Conservation (phyloP, 1,140 invertebrate genomes). For the Euglossa dilemma region DNA sequence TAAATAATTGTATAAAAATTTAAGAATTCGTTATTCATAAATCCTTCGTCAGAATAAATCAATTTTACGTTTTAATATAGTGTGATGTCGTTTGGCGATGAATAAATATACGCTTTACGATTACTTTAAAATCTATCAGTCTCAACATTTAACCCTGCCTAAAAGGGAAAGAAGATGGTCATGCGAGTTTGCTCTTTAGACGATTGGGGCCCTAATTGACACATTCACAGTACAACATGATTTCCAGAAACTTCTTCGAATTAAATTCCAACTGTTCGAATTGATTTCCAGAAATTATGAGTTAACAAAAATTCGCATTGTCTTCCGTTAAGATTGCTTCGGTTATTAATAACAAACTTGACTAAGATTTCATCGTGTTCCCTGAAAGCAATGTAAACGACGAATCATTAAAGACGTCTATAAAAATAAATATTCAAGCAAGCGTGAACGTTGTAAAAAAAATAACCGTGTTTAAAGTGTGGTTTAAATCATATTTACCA, state of each 20-base stretch:
- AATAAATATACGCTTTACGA: slow-evolving; percentile 72
- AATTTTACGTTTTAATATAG: neutral
- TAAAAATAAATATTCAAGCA: neutral
- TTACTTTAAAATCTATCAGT: slow-evolving; percentile 76
- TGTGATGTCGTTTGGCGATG: slow-evolving; percentile 35
- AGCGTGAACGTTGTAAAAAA: neutral
- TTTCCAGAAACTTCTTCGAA: slow-evolving; percentile 4
- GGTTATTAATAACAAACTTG: neutral
- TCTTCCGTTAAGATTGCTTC: slow-evolving; percentile 28
- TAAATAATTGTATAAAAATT: neutral
- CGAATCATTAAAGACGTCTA: neutral
- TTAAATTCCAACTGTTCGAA: neutral
- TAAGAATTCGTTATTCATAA: neutral
- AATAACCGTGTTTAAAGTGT: neutral
- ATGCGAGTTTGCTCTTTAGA: slow-evolving; percentile 73
- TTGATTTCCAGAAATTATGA: slow-evolving; percentile 25
- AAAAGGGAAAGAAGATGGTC: slow-evolving; percentile 76
- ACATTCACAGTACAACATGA: slow-evolving; percentile 25
- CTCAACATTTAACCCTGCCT: slow-evolving; percentile 77
- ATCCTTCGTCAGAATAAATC: neutral
- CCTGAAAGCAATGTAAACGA: neutral
- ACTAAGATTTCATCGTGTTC: slow-evolving; percentile 2
- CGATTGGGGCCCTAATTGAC: slow-evolving; percentile 54
- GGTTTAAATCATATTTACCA: neutral
- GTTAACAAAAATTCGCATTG: slow-evolving; percentile 44